A percentile compares a stretch with the other conserved stretches of the same genome.
These are phyloP conservation scores for Pomatostomus ruficeps DNA, from an alignment of 2,113 vertebrate species.

Conservation along the genomic window DNA sequence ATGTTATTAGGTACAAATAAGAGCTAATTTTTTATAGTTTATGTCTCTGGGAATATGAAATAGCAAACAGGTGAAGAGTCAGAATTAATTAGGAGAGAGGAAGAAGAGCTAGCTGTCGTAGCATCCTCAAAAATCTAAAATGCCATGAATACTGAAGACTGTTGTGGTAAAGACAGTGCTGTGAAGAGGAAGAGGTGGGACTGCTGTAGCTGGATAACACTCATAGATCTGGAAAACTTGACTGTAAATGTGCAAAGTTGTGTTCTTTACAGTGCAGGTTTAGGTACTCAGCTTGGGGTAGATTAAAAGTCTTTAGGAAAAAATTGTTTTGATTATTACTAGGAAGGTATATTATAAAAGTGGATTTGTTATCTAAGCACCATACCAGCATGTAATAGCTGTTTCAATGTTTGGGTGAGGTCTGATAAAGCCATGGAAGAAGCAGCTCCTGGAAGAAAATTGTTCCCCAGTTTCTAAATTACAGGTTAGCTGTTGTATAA, in stretches of 20 bases:
- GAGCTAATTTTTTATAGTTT: conserved; percentile 62
- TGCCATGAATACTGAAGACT: background rate
- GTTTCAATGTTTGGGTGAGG: background rate
- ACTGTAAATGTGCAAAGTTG: background rate
- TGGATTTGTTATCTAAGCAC: background rate
- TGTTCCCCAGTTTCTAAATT: background rate
- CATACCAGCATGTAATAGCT: background rate
- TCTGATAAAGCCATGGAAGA: background rate
- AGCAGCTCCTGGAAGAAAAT: background rate
- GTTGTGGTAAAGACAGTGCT: background rate
- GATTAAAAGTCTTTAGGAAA: background rate
- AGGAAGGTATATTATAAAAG: background rate
- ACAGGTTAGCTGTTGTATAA: background rate
- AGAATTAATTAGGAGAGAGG: conserved; percentile 36
- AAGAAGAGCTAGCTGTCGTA: background rate
- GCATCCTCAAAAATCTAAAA: background rate
- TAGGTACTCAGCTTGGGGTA: background rate
- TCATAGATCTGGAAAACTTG: background rate
- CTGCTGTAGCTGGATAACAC: background rate
- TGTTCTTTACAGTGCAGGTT: background rate
- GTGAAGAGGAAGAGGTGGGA: background rate
- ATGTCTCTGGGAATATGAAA: conserved; percentile 38
- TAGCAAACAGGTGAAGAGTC: conserved; percentile 38
- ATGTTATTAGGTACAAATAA: conserved; percentile 59
- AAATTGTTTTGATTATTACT: background rate